These are phyloP conservation scores for Medauroidea extradentata DNA, from an alignment of 1,140 invertebrate genomes.

Conservation along the genomic window DNA sequence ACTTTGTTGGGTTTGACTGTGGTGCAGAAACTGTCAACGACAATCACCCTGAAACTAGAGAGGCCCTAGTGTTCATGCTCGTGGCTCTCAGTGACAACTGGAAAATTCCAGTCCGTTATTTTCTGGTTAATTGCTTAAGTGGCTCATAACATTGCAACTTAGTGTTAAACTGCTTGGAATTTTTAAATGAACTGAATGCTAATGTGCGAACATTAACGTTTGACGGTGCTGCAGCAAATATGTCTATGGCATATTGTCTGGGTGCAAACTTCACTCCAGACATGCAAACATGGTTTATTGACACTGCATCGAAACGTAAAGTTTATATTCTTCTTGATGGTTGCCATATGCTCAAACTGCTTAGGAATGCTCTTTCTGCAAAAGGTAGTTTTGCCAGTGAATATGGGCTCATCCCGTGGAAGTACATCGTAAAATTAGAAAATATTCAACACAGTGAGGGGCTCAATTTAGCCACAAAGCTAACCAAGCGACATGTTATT, in stretches of 20 bases:
- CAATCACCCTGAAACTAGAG: conserved; percentile 28
- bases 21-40: conserved; percentile 22
- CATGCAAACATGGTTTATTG: background rate
- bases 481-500: conserved; percentile 24
- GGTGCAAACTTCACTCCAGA: background rate
- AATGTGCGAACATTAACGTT: conserved; percentile 15
- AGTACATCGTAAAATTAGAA: conserved; percentile 19
- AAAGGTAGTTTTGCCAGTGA: conserved; percentile 11
- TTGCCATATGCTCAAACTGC: background rate
- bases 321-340: background rate
- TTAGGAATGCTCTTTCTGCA: background rate
- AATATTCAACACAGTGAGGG: conserved; percentile 22
- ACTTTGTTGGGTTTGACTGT: conserved; percentile 18
- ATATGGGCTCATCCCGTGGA: conserved; percentile 20
- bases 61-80: conserved; percentile 37
- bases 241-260: conserved; percentile 16
- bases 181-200: no score
- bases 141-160: no score
- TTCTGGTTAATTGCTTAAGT: background rate
- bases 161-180: no score
- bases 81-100: conserved; percentile 31
- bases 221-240: conserved; percentile 25
- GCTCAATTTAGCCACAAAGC: conserved; percentile 27
- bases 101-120: conserved; percentile 23
- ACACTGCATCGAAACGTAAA: background rate